Evolutionary conservation across 2,113 vertebrate genomes (phyloP), one percentile per base, ranked within the genome.

Genomic region (Albula goreensis): DNA sequence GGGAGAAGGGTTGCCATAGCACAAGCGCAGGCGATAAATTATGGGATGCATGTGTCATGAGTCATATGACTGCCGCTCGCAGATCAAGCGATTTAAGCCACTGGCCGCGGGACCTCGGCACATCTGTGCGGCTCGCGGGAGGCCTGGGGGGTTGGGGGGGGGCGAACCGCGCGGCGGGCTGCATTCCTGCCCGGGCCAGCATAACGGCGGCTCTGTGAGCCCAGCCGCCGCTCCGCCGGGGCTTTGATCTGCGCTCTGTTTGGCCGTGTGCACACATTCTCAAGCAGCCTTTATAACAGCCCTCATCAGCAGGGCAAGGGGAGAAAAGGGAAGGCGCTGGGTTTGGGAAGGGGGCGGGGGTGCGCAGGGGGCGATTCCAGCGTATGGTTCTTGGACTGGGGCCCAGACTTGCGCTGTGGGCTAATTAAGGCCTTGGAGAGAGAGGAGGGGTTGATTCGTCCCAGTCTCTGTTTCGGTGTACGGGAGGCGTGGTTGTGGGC

Each of bases 351-450:
- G 66, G 31, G 84, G 19, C 22, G 90, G 85, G 80, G 19, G 11
- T 63, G 57, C 57, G 57, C 10, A 2, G 74, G 74, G 3, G 19
- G 25, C 15, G 17, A 50, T 74, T 51, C 50, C 66, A 13, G 66
- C 1, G 15, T 22, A 31, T 53, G 17, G 31, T 79, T 93, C 92
- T 92, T 93, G 92, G 92, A 92, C 89, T 90, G 87, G 90, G 91
- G 92, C 91, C 89, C 88, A 81, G 88, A 90, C 91, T 94, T 92
- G 93, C 93, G 92, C 92, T 92, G 91, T 91, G 93, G 94, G 90
- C 92, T 93, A 94, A 94, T 94, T 93, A 93, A 93, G 91, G 94
- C 92, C 90, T 87, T 87, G 90, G 91, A 88, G 92, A 91, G 88
- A 17, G 56, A 70, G 70, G 80, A 63, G 50, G 13, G 90, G 31